Percentiles rank a stretch among this genome's conserved stretches.
Evolutionary conservation across 2,113 vertebrate genomes (phyloP).

Genomic region (Salvelinus fontinalis): DNA sequence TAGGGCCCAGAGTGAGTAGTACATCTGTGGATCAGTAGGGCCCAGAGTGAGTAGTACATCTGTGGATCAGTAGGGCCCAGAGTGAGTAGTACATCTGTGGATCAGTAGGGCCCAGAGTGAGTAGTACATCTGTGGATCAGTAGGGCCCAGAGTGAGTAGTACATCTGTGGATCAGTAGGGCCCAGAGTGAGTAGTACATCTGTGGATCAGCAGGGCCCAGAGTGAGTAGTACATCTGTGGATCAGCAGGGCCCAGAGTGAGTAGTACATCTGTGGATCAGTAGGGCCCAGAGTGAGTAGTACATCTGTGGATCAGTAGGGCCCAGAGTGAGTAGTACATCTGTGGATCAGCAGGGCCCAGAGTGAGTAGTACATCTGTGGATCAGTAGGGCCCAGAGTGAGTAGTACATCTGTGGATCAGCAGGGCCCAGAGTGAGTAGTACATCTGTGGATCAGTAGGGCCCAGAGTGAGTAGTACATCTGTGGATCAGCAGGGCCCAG

Average conservation of each 20-base stretch:
- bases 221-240: constrained; percentile 72
- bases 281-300: constrained; percentile 85
- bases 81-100: constrained; percentile 80
- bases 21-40: neutral
- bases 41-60: constrained; percentile 75
- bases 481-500: constrained; percentile 72
- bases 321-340: constrained; percentile 79
- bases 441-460: constrained; percentile 77
- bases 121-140: constrained; percentile 73
- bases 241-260: constrained; percentile 66
- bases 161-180: constrained; percentile 77
- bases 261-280: constrained; percentile 73
- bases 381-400: constrained; percentile 84
- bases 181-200: constrained; percentile 79
- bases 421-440: constrained; percentile 73
- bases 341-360: constrained; percentile 82
- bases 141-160: constrained; percentile 84
- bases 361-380: constrained; percentile 80
- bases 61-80: neutral
- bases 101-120: constrained; percentile 84
- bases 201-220: constrained; percentile 82
- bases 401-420: constrained; percentile 42
- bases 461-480: constrained; percentile 54
- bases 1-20: too few relatives aligned
- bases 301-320: constrained; percentile 77